Conservation (phyloP, 2,888 invertebrate species). For the Thymelicus lineola region DNA sequence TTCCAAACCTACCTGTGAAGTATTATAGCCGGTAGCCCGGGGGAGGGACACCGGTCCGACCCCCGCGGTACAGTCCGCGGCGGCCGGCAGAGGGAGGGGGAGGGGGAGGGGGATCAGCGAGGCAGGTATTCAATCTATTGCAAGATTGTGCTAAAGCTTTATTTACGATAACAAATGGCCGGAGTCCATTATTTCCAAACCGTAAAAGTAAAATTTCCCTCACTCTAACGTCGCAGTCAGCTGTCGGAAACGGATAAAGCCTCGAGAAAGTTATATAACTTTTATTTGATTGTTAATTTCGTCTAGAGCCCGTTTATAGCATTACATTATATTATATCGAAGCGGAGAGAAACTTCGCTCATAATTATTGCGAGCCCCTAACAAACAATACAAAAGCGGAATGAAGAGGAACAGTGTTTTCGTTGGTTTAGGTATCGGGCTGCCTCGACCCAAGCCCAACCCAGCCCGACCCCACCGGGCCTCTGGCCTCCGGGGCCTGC, state of each 20-base stretch:
- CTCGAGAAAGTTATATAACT: conserved; percentile 30
- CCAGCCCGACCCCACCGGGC: neutral
- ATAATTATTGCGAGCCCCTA: conserved; percentile 26
- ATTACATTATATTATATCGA: conserved; percentile 32
- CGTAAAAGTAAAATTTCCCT: conserved; percentile 20
- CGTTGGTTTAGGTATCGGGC: conserved; percentile 4
- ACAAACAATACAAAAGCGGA: conserved; percentile 24
- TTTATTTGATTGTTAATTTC: conserved; percentile 36
- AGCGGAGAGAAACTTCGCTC: conserved; percentile 24
- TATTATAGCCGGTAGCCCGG: no score
- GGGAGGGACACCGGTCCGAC: no score
- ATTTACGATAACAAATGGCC: neutral
- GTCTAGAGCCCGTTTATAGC: conserved; percentile 24
- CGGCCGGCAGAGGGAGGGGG: neutral
- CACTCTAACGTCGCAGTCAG: conserved; percentile 6
- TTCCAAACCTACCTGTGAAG: no score
- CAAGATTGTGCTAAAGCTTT: neutral
- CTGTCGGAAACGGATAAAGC: conserved; percentile 24
- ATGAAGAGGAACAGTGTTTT: conserved; percentile 26
- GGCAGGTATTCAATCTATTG: neutral
- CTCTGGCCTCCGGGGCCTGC: neutral
- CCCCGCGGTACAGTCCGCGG: no score
- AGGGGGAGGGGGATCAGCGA: neutral
- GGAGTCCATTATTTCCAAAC: conserved; percentile 12
- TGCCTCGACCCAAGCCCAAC: neutral